Base-by-base conservation (phyloP, 2,888 invertebrate species). In the Perdita meconis region DNA sequence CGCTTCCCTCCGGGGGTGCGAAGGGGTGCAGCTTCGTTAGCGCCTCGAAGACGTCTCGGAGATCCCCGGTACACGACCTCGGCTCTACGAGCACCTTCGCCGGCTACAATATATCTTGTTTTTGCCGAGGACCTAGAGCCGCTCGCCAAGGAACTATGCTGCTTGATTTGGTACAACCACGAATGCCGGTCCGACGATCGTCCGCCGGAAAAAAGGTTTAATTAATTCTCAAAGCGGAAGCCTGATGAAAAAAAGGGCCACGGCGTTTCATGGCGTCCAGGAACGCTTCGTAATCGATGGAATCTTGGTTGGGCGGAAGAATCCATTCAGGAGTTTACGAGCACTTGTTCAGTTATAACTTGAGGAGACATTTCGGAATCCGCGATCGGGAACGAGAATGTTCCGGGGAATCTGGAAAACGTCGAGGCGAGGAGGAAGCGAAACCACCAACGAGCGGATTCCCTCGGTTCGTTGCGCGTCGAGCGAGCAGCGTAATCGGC, bases 11-110 rank as follows among this genome's bases (percentile, higher is more conserved):
- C 16, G 51, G 65, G 77, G 77, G 84, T 84, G 83, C 59, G 59
- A 83, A 69, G 68, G 77, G 82, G 81, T 84, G 88, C 83, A 82
- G 77, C 85, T 89, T 89, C 89, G 88, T 88, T 88, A 89, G 87
- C 85, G 87, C 84, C 81, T 83, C 53, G 50, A 30, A 60, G 75
- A 82, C 73, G 81, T 74, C 57, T 70, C 69, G 61, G 57, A 68
- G 76, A 74, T 69, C 66, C 63, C 24, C 63, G 50, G 80, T 61
- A 75, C 78, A 80, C 78, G 87, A 85, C 80, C 85, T 79, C 79
- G 66, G 59, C 51, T 12, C 51, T 42, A 51, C 22, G 65, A n/a
- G 66, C 55, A 68, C 44, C 56, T 50, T 12, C 40, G 42, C 30
- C 30, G 10, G 22, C 6, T 8, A 42, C 19, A 10, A 19, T 67